Base-by-base conservation (phyloP, 2,797 vertebrate species). In the Ctenopoma kingsleyae region DNA sequence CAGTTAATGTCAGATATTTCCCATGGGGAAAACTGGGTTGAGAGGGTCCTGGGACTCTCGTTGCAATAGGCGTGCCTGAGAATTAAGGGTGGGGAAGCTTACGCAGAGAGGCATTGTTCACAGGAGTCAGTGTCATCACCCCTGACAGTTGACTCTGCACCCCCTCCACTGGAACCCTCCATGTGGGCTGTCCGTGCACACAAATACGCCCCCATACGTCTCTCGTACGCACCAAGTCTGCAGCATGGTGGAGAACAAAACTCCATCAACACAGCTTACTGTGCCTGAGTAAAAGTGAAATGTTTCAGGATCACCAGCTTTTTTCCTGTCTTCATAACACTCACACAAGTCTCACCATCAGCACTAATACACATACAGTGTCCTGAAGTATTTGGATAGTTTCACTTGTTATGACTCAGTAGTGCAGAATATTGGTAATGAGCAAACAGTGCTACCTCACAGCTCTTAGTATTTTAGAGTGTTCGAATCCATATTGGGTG, bases 11-110 rank as follows among this genome's bases (percentile, higher is more conserved):
- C 84, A 76, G 66, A 88, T 82, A 87, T 87, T 94, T 94, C 93
- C 93, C 93, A 94, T 91, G 78, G 91, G 92, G 92, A 93, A 94
- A 90, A 93, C 86, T 67, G 85, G 83, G 83, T 61, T 81, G 80
- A 85, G 87, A 92, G 85, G 76, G 84, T 85, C 84, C 75, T 66
- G 67, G 84, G 86, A 90, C 90, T 89, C 82, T 87, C 85, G 67
- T 80, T 71, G 75, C 75, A 74, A 74, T 20, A 78, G 84, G 80
- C 84, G 83, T 85, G 87, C 87, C 90, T 92, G 88, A 92, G 89
- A 87, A 81, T 57, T 67, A 66, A 5, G 15, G 9, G 40, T 20
- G 0, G 48, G 48, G 54, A 7, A 27, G 76, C 30, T 32, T 32
- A 9, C 48, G 64, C 63, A 84, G 71, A 87, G 81, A 87, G 61